Evolutionary conservation across 2,888 invertebrate species (phyloP), one percentile per base, ranked within the genome.

Genomic region (Sminthurinus aureus): DNA sequence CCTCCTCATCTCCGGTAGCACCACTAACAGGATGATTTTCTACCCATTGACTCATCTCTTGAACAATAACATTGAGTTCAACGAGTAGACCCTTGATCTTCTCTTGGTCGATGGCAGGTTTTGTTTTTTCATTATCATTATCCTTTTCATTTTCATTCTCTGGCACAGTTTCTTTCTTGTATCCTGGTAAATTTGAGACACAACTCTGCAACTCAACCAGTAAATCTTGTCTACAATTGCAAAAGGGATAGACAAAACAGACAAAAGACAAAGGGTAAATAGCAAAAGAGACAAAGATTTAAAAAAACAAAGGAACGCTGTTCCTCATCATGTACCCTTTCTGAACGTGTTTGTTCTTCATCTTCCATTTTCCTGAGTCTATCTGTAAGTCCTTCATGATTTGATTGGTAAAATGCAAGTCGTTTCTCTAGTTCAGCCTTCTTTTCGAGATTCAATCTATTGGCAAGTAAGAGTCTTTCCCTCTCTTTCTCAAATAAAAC

Each of bases 401-500:
- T 87, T 26, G 82, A 84, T 38, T 84, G 84, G 79, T 87, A 88
- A 84, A 86, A 85, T 82, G 87, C 83, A 83, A 89, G 86, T 85
- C 85, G 84, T 52, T 88, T 86, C 78, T 89, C 90, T 84, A 90
- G 88, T 86, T 93, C 92, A 90, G 93, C 93, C 91, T 93, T 92
- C 90, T 92, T 92, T 89, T 91, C 91, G 93, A 93, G 85, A 66
- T 87, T 93, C 86, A 93, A 90, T 88, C 91, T 92, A 89, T 92
- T 91, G 88, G 93, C 91, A 90, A 93, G 93, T 92, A 93, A 92
- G 89, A 93, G 91, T 89, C 93, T 92, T 89, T 91, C 91, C 90
- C 93, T 93, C 90, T 93, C 92, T 90, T 91, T 91, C 91, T 92
- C 92, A 91, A 93, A 91, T 90, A 92, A 92, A 90, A 91, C 90